Percentiles rank a stretch among this genome's conserved stretches.
Conservation (phyloP, 2,888 invertebrate species). For the Lasioglossum calceatum region DNA sequence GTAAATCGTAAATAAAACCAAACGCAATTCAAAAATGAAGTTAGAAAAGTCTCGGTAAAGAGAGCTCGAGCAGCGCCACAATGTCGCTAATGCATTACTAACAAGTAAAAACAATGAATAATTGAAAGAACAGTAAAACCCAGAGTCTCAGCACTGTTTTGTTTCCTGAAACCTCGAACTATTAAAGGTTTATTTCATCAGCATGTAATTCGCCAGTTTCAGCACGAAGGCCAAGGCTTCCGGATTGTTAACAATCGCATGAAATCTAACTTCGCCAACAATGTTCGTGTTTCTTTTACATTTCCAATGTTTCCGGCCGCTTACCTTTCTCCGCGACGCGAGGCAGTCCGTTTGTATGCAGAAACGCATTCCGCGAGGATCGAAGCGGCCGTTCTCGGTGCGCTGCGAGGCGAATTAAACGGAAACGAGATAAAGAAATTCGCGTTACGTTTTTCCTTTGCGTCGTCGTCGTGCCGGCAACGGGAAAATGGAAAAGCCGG, state of each 20-base stretch:
- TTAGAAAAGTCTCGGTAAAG: neutral
- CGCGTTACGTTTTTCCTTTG: neutral
- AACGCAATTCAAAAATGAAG: too few species aligned
- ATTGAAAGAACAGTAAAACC: neutral
- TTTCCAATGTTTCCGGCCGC: conserved; percentile 10
- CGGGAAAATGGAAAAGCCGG: conserved; percentile 1
- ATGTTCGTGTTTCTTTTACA: neutral
- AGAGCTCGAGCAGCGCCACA: neutral
- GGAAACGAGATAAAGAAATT: conserved; percentile 10
- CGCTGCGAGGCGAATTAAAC: neutral
- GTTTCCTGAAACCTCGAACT: conserved; percentile 1
- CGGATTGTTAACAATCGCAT: neutral
- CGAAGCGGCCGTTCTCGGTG: neutral
- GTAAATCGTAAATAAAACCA: neutral
- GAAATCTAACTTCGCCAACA: neutral
- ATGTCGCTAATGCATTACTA: neutral
- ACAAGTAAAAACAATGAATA: neutral
- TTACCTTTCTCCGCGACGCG: neutral
- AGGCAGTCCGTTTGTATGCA: neutral
- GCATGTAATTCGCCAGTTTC: neutral
- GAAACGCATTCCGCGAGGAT: neutral
- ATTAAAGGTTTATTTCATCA: neutral
- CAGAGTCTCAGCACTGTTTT: neutral
- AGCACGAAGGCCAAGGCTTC: conserved; percentile 1
- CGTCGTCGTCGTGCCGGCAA: neutral